Base-by-base conservation (phyloP, 1,140 invertebrate species). In the Ceratosolen solmsi region DNA sequence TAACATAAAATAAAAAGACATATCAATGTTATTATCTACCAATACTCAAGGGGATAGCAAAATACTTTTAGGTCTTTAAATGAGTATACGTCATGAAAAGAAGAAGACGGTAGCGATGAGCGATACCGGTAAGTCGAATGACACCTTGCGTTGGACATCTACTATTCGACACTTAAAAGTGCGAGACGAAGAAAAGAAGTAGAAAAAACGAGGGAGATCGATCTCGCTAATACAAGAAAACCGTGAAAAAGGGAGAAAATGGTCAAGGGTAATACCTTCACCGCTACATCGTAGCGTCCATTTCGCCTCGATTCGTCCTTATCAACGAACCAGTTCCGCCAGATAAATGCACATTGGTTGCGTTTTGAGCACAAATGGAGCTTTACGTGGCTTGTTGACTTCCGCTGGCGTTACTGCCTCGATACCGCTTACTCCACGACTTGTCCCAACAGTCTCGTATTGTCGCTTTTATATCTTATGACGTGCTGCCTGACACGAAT, bases 401-500 rank as follows among this genome's bases (percentile, higher is more conserved):
- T 68, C 33, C 33, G 63, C 15, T 68, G 20, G 17, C 8, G 33
- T n/a, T 38, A 68, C 63, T 38, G 2, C 63, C 33, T 68, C 63
- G 15, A 38, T 38, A 33, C 7, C 27, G 2, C 33, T 68, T 22
- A 11, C 4, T 36, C 17, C 0, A 68, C 33, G 33, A 68, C 33
- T 38, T 38, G 8, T 3, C 36, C 63, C 30, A 4, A 38, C 36
- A 38, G 63, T n/a, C 7, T 38, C 5, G 33, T 68, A 68, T 68
- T 68, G 8, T 68, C 33, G 22, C 63, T 38, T 68, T 68, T 68
- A 68, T 68, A 38, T n/a, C 36, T 68, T 68, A 68, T 38, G 33
- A 68, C 33, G 7, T 8, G 36, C 17, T 11, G 33, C 33, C 33
- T 13, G 17, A 27, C 27, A 36, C 7, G 60, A 65, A 13, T 4